Evolutionary conservation across 1,140 invertebrate species (phyloP).

Genomic region (Sitophilus oryzae): DNA sequence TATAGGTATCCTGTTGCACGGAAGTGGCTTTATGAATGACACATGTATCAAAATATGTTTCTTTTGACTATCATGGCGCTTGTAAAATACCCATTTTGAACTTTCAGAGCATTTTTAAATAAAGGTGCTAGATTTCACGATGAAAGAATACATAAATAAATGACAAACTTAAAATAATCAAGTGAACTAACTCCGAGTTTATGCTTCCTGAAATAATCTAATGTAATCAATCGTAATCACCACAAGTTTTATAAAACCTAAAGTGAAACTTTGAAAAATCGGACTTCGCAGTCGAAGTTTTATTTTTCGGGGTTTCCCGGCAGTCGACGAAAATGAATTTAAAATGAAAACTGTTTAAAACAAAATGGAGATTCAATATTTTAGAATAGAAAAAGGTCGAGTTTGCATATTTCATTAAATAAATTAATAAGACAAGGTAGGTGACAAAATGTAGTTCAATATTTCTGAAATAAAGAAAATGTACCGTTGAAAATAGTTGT

Average conservation of each 20-base stretch:
- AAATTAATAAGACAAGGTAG: slow-evolving; percentile 15
- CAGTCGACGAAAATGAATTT: slow-evolving; percentile 2
- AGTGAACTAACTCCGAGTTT: too few species aligned
- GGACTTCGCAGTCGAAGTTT: slow-evolving; percentile 1
- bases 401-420: slow-evolving; percentile 24
- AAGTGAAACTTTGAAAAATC: slow-evolving; percentile 1
- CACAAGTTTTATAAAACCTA: slow-evolving; percentile 13
- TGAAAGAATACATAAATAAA: too few species aligned
- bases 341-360: slow-evolving; percentile 4
- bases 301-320: slow-evolving; percentile 2
- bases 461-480: slow-evolving; percentile 29
- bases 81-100: not conserved
- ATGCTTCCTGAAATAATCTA: too few species aligned
- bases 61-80: not conserved
- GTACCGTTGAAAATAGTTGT: slow-evolving; percentile 18
- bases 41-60: too few species aligned
- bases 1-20: too few species aligned
- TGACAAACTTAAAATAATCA: too few species aligned
- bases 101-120: not conserved
- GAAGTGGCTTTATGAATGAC: too few species aligned
- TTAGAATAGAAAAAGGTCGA: slow-evolving; percentile 25
- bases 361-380: slow-evolving; percentile 23
- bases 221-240: too few species aligned
- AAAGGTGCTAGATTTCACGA: not conserved
- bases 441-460: slow-evolving; percentile 27